phyloP scores from a whole-genome alignment of 2,113 vertebrate species.

The Onychostoma macrolepis region DNA sequence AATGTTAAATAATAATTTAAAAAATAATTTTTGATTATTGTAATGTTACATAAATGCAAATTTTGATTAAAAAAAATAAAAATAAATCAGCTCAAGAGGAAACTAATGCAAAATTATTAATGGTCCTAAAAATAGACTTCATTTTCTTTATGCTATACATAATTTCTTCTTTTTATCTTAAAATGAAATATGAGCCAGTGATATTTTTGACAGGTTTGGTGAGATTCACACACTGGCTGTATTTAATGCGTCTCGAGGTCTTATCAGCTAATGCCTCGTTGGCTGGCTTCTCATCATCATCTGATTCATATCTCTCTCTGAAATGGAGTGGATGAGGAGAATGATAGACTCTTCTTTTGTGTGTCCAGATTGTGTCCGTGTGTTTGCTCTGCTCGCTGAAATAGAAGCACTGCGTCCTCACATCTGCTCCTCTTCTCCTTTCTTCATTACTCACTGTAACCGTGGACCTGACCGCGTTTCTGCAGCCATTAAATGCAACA shows the following conservation, averaged over 20 bases:
- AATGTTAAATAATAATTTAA: not conserved
- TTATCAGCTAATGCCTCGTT: constrained; percentile 40
- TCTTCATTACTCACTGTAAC: constrained; percentile 51
- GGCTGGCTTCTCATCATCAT: constrained; percentile 31
- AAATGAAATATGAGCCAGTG: not conserved
- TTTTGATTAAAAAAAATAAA: not conserved
- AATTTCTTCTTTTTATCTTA: not conserved
- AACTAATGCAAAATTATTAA: not conserved
- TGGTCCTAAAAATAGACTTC: not conserved
- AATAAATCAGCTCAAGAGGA: not conserved
- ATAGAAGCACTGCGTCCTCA: constrained; percentile 41
- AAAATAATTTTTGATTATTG: no score
- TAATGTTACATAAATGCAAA: not conserved
- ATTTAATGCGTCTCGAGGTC: constrained; percentile 34
- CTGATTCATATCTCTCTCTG: constrained; percentile 25
- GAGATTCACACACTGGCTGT: not conserved
- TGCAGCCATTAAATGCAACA: not conserved
- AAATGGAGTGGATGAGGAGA: constrained; percentile 35
- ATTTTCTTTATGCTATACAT: not conserved
- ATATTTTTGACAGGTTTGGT: not conserved
- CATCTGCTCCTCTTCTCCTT: constrained; percentile 27
- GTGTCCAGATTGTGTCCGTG: constrained; percentile 3
- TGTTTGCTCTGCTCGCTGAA: constrained; percentile 16
- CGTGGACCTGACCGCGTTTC: not conserved
- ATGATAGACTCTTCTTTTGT: constrained; percentile 37